Conservation (phyloP, 2,113 vertebrate species). For the Epinephelus fuscoguttatus region DNA sequence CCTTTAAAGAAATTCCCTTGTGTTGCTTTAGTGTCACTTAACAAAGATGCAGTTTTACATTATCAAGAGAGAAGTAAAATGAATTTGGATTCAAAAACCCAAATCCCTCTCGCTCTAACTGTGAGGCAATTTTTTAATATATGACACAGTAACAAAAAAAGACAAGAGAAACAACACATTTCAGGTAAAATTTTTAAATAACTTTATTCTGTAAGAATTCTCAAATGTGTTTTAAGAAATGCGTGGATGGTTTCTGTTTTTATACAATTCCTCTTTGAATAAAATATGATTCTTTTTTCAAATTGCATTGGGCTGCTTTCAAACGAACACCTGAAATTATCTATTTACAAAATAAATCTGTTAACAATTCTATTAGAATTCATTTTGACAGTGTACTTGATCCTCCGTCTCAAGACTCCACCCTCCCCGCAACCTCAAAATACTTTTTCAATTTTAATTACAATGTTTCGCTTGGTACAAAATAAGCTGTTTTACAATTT, state of each 20-base stretch:
- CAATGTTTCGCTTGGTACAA: slow-evolving; percentile 78
- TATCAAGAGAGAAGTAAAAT: background rate
- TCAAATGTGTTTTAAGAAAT: slow-evolving; percentile 79
- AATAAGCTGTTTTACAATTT: slow-evolving; percentile 81
- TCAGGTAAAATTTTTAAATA: slow-evolving; percentile 79
- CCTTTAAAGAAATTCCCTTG: background rate
- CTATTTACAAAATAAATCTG: slow-evolving; percentile 84
- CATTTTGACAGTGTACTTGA: slow-evolving; percentile 56
- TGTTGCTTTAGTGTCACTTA: background rate
- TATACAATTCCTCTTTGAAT: slow-evolving; percentile 80
- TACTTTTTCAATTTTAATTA: slow-evolving; percentile 64
- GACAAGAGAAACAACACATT: slow-evolving; percentile 30
- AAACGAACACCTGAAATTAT: slow-evolving; percentile 79
- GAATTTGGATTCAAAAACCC: background rate
- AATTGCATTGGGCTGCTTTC: slow-evolving; percentile 78
- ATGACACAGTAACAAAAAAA: background rate
- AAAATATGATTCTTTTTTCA: slow-evolving; percentile 81
- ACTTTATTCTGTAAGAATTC: slow-evolving; percentile 85
- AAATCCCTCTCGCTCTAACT: background rate
- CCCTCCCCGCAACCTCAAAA: slow-evolving; percentile 49
- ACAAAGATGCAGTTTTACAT: background rate
- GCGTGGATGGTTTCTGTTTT: slow-evolving; percentile 67
- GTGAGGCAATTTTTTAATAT: background rate
- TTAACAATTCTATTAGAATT: slow-evolving; percentile 80
- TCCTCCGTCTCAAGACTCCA: slow-evolving; percentile 15